Base-by-base conservation (phyloP, 2,888 invertebrate genomes). In the Dolichopus griseipennis region DNA sequence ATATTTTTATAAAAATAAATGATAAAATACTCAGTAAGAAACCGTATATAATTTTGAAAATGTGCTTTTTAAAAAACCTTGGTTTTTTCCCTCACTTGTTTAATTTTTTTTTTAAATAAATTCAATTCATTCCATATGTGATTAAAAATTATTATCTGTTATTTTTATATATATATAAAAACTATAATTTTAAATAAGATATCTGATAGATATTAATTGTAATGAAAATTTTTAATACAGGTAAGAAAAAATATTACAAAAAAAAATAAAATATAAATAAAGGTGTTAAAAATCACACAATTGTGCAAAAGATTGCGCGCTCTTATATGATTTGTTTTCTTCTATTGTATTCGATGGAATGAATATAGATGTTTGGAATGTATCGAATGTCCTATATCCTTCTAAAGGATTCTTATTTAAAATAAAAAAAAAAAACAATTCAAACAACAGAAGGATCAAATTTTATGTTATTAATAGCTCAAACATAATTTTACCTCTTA, bases 261-360 rank as follows among this genome's bases (percentile, higher is more conserved):
- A 52, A 52, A 15, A 52, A 15, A 52, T 4, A 2, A 52, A 15
- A 52, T 12, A 15, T 12, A 52, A 52, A 12, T 6, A 52, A 52
- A 52, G 52, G 52, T 52, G 52, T 52, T 52, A 52, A 52, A 52
- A 52, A 52, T 52, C 52, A 52, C n/a, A 52, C 18, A 52, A 52
- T 52, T 52, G 52, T 52, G 52, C 52, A 52, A 52, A 52, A 52
- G 52, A 52, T 52, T 52, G 18, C 52, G 52, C 18, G 52, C 18
- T 6, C 15, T 18, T 52, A 18, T 52, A 18, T n/a, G n/a, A 18
- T 52, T 18, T 52, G 3, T 52, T 52, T 18, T 5, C 15, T 18
- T 52, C 18, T 52, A 52, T 9, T 52, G 18, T 52, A 52, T 37
- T 5, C 37, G 8, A 34, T 7, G 9, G 5, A 37, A 12, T 52